These are phyloP conservation scores for Ceyx erithaca DNA, from an alignment of 2,797 vertebrate species.

Conservation along the genomic window DNA sequence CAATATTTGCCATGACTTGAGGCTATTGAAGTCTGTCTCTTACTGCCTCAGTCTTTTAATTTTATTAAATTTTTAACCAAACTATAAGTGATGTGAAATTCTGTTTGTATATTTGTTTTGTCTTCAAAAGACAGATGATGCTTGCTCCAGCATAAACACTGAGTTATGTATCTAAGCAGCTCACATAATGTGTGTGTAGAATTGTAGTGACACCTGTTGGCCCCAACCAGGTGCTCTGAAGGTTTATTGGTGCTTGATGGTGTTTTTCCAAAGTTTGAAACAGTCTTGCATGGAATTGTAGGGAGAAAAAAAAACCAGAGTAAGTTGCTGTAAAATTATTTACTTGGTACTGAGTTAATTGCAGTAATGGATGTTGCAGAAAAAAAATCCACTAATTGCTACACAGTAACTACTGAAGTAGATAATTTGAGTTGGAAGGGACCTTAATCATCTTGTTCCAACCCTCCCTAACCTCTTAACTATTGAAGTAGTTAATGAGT, in stretches of 20 bases:
- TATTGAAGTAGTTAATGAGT: background rate
- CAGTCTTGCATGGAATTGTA: background rate
- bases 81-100: background rate
- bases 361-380: background rate
- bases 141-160: background rate
- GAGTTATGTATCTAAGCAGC: background rate
- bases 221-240: background rate
- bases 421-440: background rate
- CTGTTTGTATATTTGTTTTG: background rate
- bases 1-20: background rate
- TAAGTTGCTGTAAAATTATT: background rate
- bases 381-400: background rate
- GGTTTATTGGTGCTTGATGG: background rate
- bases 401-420: background rate
- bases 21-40: background rate
- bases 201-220: background rate
- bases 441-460: no score
- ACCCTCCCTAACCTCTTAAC: background rate
- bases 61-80: background rate
- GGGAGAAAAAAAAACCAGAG: rapidly evolving
- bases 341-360: background rate
- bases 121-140: background rate
- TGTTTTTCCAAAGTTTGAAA: background rate
- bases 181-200: background rate
- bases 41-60: background rate